Evolutionary conservation across 2,888 invertebrate genomes (phyloP).

Genomic region (Caenorhabditis sp.): DNA sequence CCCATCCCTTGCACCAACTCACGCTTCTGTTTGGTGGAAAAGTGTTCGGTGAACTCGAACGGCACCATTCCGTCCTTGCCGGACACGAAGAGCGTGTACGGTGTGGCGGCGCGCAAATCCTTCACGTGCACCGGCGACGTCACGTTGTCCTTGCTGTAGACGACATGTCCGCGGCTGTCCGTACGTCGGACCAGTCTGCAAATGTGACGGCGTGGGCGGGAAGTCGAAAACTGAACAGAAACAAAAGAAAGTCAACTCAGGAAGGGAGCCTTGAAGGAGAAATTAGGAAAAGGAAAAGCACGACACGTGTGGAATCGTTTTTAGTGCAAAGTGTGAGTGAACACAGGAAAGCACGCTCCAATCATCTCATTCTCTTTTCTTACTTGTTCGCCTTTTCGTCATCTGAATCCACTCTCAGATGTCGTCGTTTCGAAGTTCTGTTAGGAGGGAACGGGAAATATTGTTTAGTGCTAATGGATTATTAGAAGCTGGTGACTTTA

Average conservation of each 20-base stretch:
- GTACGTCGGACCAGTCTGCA: constrained; percentile 69
- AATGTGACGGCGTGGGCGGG: neutral
- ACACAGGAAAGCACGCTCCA: too few relatives aligned
- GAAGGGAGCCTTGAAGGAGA: too few relatives aligned
- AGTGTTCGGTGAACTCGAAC: constrained; percentile 73
- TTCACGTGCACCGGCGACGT: constrained; percentile 61
- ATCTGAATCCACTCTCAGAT: constrained; percentile 29
- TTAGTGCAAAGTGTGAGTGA: too few relatives aligned
- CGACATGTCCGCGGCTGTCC: constrained; percentile 59
- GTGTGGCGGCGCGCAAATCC: constrained; percentile 67
- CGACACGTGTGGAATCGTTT: too few relatives aligned
- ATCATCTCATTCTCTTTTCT: constrained; percentile 3
- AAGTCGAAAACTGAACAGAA: neutral
- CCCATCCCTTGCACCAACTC: too few relatives aligned
- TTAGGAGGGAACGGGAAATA: constrained; percentile 15
- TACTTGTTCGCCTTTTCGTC: constrained; percentile 30
- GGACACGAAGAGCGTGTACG: constrained; percentile 75
- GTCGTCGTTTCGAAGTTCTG: constrained; percentile 19
- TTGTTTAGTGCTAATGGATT: constrained; percentile 15
- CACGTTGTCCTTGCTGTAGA: constrained; percentile 60
- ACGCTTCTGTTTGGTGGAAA: constrained; percentile 73
- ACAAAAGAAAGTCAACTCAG: constrained; percentile 2
- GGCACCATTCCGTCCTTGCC: constrained; percentile 74
- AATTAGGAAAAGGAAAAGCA: too few relatives aligned
- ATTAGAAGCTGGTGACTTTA: neutral